A percentile compares a stretch with the other conserved stretches of the same genome.
phyloP scores from a whole-genome alignment of 2,797 vertebrate species.

The Taenioides sp. region DNA sequence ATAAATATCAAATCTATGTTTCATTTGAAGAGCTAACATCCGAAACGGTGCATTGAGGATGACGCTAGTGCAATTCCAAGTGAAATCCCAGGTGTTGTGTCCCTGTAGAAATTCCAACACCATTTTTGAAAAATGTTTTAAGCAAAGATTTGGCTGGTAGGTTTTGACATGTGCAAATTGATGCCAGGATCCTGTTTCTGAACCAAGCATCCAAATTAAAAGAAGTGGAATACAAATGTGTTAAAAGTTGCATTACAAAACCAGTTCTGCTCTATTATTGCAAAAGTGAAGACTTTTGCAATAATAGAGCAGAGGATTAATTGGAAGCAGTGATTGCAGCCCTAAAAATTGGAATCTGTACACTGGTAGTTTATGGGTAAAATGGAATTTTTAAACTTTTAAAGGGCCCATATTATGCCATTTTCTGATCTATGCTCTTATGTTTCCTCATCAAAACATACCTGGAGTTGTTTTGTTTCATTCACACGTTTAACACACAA shows the following conservation, averaged over 20 bases:
- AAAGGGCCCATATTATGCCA: too few species aligned
- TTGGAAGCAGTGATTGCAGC: neutral
- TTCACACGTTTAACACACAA: too few species aligned
- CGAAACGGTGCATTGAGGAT: conserved; percentile 37
- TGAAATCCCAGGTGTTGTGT: conserved; percentile 39
- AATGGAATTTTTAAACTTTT: too few species aligned
- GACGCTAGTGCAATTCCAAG: conserved; percentile 33
- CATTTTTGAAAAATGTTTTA: conserved; percentile 16
- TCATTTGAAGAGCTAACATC: conserved; percentile 41
- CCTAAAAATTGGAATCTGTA: neutral
- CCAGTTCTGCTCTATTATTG: too few species aligned
- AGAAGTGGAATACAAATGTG: too few species aligned
- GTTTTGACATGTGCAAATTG: conserved; percentile 62
- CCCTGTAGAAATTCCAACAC: conserved; percentile 15
- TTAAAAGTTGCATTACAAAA: too few species aligned
- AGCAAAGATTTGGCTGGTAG: neutral
- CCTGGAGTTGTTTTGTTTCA: too few species aligned
- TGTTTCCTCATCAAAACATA: too few species aligned
- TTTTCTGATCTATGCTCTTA: too few species aligned
- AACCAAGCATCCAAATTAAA: too few species aligned
- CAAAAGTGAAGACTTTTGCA: too few species aligned
- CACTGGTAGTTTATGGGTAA: neutral
- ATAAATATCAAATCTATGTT: conserved; percentile 29
- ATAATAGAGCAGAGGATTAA: neutral
- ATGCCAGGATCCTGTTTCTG: conserved; percentile 24